These are phyloP conservation scores for Agriopis marginaria DNA, from an alignment of 2,888 invertebrate genomes.

Conservation along the genomic window DNA sequence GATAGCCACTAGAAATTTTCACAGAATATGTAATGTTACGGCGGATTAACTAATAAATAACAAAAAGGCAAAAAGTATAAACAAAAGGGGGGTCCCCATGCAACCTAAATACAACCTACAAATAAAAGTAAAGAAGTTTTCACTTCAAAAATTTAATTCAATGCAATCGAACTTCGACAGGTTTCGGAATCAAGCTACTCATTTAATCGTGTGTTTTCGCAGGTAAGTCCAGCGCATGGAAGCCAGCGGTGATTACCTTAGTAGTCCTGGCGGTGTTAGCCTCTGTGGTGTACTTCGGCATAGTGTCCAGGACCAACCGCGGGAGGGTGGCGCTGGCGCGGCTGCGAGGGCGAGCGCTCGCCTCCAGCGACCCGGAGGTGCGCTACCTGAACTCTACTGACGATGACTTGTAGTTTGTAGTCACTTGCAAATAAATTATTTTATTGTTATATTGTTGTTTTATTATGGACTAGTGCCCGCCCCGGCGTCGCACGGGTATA, in stretches of 20 bases:
- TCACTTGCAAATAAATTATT: constrained; percentile 12
- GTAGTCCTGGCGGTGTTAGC: constrained; percentile 47
- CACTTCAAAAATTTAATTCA: too few species aligned
- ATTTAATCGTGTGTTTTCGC: constrained; percentile 18
- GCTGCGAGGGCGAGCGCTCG: constrained; percentile 55
- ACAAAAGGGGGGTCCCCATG: too few species aligned
- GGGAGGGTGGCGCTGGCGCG: constrained; percentile 58
- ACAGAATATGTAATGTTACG: too few species aligned
- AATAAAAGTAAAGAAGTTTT: too few species aligned
- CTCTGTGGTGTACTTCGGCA: constrained; percentile 42
- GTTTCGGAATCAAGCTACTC: neutral
- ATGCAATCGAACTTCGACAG: too few species aligned
- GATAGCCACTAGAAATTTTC: too few species aligned
- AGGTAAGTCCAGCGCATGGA: constrained; percentile 54
- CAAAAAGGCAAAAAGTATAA: too few species aligned
- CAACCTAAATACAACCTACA: too few species aligned
- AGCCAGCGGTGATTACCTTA: constrained; percentile 53
- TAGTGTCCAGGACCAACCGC: constrained; percentile 43
- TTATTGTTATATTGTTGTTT: neutral
- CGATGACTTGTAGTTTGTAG: constrained; percentile 54
- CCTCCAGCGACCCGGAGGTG: constrained; percentile 67
- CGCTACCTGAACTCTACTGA: constrained; percentile 66
- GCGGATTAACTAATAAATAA: too few species aligned
- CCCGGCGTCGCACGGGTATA: too few species aligned
- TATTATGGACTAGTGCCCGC: too few species aligned